Base-by-base conservation (phyloP, 2,888 invertebrate species). In the Elysia crispata region DNA sequence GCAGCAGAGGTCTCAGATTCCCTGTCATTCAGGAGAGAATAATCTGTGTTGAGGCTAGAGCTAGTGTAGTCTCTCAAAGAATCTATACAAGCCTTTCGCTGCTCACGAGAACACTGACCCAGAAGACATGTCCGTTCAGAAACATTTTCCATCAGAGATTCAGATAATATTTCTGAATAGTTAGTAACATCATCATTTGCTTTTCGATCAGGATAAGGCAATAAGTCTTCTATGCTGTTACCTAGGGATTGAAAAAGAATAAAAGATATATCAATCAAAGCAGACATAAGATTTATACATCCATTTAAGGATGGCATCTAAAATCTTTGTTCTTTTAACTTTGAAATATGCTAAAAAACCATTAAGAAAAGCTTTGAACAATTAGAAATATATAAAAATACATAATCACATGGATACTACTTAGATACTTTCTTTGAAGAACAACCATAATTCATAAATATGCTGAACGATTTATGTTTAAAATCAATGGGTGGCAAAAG, bases 201-300 rank as follows among this genome's bases (percentile, higher is more conserved):
- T 20, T 69, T 20, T 41, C 62, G 33, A 8, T n/a, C 54, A 23
- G 69, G 75, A 75, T 85, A 86, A 30, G 88, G 88, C 11, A 89
- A 82, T 23, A 90, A 86, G 74, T 90, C 90, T 81, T 90, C 90
- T 49, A 90, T 87, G 73, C 77, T 86, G 31, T 74, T 18, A 67
- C 69, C 79, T 77, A 28, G 30, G 28, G 25, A 77, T 15, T 49
- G 18, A 49, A 60, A 72, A 54, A 69, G 41, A 11, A 11, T 41
- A 41, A 41, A 41, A 41, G 11, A n/a, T n/a, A n/a, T n/a, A n/a
- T n/a, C n/a, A 11, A 41, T 41, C 41, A 41, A 41, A 6, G 41
- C 41, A 41, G 41, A 6, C 3, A 41, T 41, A 6, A 11, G 5
- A 41, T 3, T 41, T 11, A 6, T 41, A 41, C 3, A 41, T 41